Conservation (phyloP, 2,797 vertebrate genomes). For the Paratrypauchen microcephalus region DNA sequence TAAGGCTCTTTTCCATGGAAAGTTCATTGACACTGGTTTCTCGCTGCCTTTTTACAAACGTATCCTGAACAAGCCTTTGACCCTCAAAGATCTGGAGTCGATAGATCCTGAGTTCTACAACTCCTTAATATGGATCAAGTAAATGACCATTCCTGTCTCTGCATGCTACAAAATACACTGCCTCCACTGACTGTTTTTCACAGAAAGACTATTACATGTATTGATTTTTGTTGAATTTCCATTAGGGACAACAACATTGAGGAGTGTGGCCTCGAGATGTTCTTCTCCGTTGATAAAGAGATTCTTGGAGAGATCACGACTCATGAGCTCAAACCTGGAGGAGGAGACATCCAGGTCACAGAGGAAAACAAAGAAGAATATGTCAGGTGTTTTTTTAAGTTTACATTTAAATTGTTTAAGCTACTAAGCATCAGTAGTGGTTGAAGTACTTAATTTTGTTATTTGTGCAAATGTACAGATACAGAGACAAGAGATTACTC, state of each 20-base stretch:
- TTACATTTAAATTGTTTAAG: background rate
- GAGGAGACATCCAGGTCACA: slow-evolving; percentile 92
- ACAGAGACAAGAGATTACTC: too few species aligned
- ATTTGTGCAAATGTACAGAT: too few species aligned
- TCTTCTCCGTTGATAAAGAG: slow-evolving; percentile 99
- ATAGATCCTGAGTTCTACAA: slow-evolving; percentile 99
- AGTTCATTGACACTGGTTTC: slow-evolving; percentile 98
- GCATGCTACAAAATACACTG: background rate
- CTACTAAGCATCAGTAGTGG: too few species aligned
- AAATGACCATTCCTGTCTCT: slow-evolving; percentile 58
- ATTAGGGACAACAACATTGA: slow-evolving; percentile 95
- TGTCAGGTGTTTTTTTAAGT: slow-evolving; percentile 80
- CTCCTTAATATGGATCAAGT: slow-evolving; percentile 99
- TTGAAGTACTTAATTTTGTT: too few species aligned
- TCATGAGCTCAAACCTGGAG: slow-evolving; percentile 94
- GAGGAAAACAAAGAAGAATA: slow-evolving; percentile 99
- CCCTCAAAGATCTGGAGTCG: slow-evolving; percentile 96
- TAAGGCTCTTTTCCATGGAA: slow-evolving; percentile 96
- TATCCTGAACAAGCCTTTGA: slow-evolving; percentile 94
- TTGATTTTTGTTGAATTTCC: background rate
- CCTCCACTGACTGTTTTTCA: background rate
- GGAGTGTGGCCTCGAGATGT: slow-evolving; percentile 97
- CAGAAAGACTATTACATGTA: background rate
- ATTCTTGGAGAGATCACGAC: slow-evolving; percentile 96
- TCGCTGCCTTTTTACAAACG: slow-evolving; percentile 98